Evolutionary conservation across 1,140 invertebrate genomes (phyloP), one percentile per base, ranked within the genome.

Genomic region (Kradibia gibbosae): DNA sequence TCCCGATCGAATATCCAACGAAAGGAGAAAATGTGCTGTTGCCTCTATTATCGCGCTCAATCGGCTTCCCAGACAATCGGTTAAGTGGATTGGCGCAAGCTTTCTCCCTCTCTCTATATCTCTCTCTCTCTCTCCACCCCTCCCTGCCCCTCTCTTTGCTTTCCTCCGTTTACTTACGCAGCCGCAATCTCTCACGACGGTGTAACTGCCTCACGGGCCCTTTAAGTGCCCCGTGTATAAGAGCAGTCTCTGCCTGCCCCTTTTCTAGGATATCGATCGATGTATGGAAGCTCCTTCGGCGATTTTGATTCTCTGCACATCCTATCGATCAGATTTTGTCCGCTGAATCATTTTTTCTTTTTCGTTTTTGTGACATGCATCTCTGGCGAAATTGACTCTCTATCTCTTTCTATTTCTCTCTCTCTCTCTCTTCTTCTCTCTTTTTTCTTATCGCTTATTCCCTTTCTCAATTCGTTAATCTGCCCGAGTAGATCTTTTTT

Each of bases 21-120:
- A 73, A 45, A 50, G 75, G 39, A 50, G 60, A 50, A 77, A 67
- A 55, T 20, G 53, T 48, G 28, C 28, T 20, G 28, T 57, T 42
- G 15, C 31, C 34, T 36, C 57, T 62, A 82, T 82, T 82, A 82
- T 82, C 81, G 76, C 45, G 70, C 76, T 82, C 76, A 57, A 82
- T 82, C 62, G 62, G 62, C 62, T 57, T 82, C 76, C 74, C 50
- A n/a, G 53, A 62, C 75, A 77, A 78, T 77, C 74, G 75, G 53
- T 62, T 82, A 82, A 82, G 81, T 82, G 81, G 81, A 82, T 82
- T 78, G 75, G 20, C 34, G 48, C 50, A n/a, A 1, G 13, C 31
- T 36, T 60, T 53, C 28, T 45, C n/a, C 22, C 22, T 25, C 28
- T 25, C 45, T 10, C 60, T 25, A n/a, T 7, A 31, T 8, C 60